These are phyloP conservation scores for Trogon surrucura DNA, from an alignment of 2,113 vertebrate genomes.

Conservation along the genomic window DNA sequence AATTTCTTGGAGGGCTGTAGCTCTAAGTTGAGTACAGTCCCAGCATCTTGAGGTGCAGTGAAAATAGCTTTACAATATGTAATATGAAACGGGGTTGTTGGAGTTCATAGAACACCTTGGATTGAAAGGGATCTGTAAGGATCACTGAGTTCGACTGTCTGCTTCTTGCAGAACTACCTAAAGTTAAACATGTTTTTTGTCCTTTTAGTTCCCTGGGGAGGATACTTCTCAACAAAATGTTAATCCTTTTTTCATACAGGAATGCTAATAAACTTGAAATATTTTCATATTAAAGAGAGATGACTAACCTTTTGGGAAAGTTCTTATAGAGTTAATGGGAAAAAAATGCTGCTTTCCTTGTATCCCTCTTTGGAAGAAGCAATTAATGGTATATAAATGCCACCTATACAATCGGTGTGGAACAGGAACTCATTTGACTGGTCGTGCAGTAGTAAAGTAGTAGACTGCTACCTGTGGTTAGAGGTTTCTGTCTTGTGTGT, in stretches of 20 bases:
- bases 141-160: neutral
- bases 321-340: neutral
- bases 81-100: neutral
- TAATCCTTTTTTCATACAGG: neutral
- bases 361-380: neutral
- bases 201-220: neutral
- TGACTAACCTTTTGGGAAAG: neutral
- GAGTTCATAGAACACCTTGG: neutral
- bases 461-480: neutral
- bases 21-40: rapidly evolving
- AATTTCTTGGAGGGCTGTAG: neutral
- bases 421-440: neutral
- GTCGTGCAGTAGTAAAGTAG: neutral
- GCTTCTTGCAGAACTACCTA: neutral
- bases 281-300: neutral
- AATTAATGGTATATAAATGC: neutral
- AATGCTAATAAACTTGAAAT: neutral
- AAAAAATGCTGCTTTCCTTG: neutral
- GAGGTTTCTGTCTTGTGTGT: neutral
- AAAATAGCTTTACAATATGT: neutral
- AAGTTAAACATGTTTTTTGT: neutral
- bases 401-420: rapidly evolving
- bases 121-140: neutral
- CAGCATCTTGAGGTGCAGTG: neutral
- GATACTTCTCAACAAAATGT: neutral